Conservation (phyloP, 2,888 invertebrate species). For the Caenorhabditis drosophilae region DNA sequence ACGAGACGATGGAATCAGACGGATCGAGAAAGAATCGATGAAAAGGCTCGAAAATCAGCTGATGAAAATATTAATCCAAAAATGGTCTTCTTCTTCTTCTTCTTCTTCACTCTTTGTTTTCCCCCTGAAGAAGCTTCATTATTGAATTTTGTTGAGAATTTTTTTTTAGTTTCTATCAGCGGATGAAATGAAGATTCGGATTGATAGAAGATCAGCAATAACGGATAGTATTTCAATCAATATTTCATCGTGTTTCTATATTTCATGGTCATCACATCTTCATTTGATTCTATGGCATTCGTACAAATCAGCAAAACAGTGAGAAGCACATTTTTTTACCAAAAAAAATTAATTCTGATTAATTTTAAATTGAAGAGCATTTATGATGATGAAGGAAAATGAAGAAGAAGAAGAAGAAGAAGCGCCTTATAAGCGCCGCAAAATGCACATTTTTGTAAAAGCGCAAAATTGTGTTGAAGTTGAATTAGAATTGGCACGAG, state of each 20-base stretch:
- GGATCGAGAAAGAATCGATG: slow-evolving; percentile 12
- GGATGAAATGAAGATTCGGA: slow-evolving; percentile 7
- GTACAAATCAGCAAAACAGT: slow-evolving; percentile 11
- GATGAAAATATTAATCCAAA: slow-evolving; percentile 5
- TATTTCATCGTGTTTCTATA: slow-evolving; percentile 11
- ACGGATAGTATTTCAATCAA: slow-evolving; percentile 10
- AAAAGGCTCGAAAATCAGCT: not conserved
- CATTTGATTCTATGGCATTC: slow-evolving; percentile 40
- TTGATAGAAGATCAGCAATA: slow-evolving; percentile 10
- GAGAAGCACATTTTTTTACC: not conserved
- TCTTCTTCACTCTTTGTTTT: too few species aligned
- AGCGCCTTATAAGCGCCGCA: too few species aligned
- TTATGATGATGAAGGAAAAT: not conserved
- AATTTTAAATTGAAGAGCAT: too few species aligned
- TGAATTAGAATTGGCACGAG: slow-evolving; percentile 39
- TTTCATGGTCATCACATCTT: slow-evolving; percentile 50
- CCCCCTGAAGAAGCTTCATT: too few species aligned
- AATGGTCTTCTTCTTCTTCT: not conserved
- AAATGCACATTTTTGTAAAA: slow-evolving; percentile 13
- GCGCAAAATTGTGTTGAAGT: slow-evolving; percentile 30
- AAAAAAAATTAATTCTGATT: too few species aligned
- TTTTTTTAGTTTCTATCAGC: slow-evolving; percentile 11
- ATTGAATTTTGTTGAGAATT: slow-evolving; percentile 1
- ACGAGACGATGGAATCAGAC: slow-evolving; percentile 35
- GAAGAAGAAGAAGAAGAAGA: too few species aligned